Base-by-base conservation (phyloP, 2,797 vertebrate genomes). In the Cynodonichthys magdalenae region DNA sequence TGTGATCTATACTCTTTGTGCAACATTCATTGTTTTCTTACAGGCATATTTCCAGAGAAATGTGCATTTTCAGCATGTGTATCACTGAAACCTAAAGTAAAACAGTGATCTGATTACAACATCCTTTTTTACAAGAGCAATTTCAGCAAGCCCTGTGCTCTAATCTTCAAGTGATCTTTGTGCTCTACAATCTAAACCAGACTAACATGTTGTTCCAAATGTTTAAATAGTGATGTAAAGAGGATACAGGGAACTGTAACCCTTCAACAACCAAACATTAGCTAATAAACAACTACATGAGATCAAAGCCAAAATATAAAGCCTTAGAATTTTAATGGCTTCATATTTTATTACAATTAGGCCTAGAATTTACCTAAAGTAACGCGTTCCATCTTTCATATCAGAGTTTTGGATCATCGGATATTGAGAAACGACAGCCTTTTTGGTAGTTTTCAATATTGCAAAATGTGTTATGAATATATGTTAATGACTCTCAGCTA, bases 251-350 rank as follows among this genome's bases (percentile, higher is more conserved):
- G 15, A 42, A 31, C 31, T 31, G 8, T 31, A 5, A 31, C 31
- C 31, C 5, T 53, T 53, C n/a, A 18, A 9, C 4, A n/a, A 34
- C 3, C 29, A 9, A 50, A 34, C 8, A n/a, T 52, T 28, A 34
- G 36, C 5, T 11, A 27, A 24, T 27, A 41, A 41, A 36, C 49
- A 7, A 49, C 10, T 36, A 3, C 7, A 36, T 51, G 18, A 14
- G 31, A 62, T 29, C 27, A 45, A 42, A 29, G 53, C 4, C n/a
- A 44, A 19, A 3, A 52, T 51, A 12, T 20, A 18, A 24, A 48
- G 59, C 15, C 42, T 53, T 18, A 49, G 34, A 34, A 64, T 31
- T 39, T 41, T 6, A 8, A 71, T 31, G 3, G 10, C 42, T 29
- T 8, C 18, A n/a, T 31, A 3, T 8, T 24, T 20, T 9, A 57